Percentiles rank a stretch among this genome's conserved stretches.
Conservation (phyloP, 2,888 invertebrate species). For the Diachrysia chrysitis region DNA sequence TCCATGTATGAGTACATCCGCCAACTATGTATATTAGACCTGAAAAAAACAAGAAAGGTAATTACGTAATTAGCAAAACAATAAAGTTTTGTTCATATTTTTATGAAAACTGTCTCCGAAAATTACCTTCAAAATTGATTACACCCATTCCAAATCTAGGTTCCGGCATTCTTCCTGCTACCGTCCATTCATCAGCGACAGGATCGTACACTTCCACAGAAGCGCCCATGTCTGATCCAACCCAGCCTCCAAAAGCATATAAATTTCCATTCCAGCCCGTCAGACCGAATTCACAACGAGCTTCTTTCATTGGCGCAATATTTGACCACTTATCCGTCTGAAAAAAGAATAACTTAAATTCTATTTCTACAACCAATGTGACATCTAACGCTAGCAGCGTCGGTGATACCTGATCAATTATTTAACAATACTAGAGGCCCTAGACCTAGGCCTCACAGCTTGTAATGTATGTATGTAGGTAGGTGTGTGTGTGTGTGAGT, state of each 20-base stretch:
- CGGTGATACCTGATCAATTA: too few relatives aligned
- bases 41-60: constrained; percentile 72
- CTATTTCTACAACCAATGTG: too few relatives aligned
- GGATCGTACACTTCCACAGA: constrained; percentile 97
- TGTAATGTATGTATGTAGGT: too few relatives aligned
- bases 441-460: too few relatives aligned
- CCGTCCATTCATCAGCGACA: constrained; percentile 92
- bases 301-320: constrained; percentile 93
- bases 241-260: constrained; percentile 98
- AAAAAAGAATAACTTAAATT: constrained; percentile 45
- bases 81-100: neutral
- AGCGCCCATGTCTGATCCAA: constrained; percentile 96
- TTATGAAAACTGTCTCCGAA: neutral
- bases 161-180: constrained; percentile 94
- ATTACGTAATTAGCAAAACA: neutral
- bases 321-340: constrained; percentile 89
- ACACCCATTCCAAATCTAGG: constrained; percentile 98
- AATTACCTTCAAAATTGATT: constrained; percentile 93
- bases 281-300: constrained; percentile 96
- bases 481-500: too few relatives aligned
- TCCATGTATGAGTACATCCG: constrained; percentile 94
- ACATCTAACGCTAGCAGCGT: too few relatives aligned
- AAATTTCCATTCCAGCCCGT: constrained; percentile 95
- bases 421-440: too few relatives aligned
- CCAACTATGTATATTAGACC: constrained; percentile 97